Evolutionary conservation across 2,888 invertebrate species (phyloP), one percentile per base, ranked within the genome.

Genomic region (Archips crataeganus): DNA sequence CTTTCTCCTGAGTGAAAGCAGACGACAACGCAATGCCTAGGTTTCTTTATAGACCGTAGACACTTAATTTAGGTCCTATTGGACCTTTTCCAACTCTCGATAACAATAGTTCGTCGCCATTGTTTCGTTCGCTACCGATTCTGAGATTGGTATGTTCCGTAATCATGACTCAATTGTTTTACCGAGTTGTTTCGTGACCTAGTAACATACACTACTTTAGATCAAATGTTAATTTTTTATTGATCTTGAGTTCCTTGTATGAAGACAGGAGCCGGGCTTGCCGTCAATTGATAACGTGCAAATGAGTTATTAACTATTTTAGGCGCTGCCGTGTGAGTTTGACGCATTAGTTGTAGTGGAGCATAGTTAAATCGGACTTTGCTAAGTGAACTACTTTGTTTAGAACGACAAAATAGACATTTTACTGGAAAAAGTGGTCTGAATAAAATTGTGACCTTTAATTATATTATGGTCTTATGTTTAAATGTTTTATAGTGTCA

Each of bases 1-100:
- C 74, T 74, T 74, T 74, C 74, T 70, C 63, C 47, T 32, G 60
- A 74, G 69, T 45, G 74, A 74, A 74, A 74, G 74, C 36, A 69
- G 54, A 8, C 54, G 70, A 47, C 70, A 62, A 62, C 70, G 75
- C 73, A 73, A 73, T 71, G 15, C 75, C 75, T 70, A 73, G 73
- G 75, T 73, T 72, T 66, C 73, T 65, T 71, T 57, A 23, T 54
- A 39, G 57, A 59, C 3, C n/a, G 51, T 66, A 59, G n/a, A n/a
- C 57, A 32, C 6, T 45, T 57, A 59, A 47, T 64, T 63, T 47
- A 15, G 2, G 8, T 42, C 61, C 61, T 45, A 68, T 73, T 63
- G 47, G 47, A 36, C 47, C 15, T 47, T 49, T 11, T 62, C 51
- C 15, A 51, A 54, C 61, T 42, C 9, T 51, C 47, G n/a, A 39